Base-by-base conservation (phyloP, 1,140 invertebrate genomes). In the Scaptodrosophila lebanonensis region DNA sequence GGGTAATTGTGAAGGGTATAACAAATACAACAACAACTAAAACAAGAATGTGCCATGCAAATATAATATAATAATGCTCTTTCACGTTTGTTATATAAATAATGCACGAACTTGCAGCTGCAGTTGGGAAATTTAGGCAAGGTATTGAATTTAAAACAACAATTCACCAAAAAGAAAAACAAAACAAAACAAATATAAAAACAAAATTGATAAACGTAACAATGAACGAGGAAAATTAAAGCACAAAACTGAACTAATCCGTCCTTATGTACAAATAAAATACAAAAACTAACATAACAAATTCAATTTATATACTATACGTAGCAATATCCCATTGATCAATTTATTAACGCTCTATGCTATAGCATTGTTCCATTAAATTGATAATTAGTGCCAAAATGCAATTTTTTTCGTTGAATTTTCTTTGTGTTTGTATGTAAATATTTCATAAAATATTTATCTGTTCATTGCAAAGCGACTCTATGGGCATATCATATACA, bases 71-170 rank as follows among this genome's bases (percentile, higher is more conserved):
- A 56, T 54, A 30, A 54, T 70, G 54, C 44, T 75, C 43, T 75
- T 59, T 76, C 60, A 53, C 50, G 69, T 73, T 56, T 73, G 65
- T 20, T 66, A 45, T 6, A n/a, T 36, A 64, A 64, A 56, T 53
- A 42, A 45, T 51, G 39, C 44, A 52, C 65, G n/a, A 51, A 48
- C 59, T 48, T 44, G 59, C 66, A 85, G 83, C 83, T 85, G 83
- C 83, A 85, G 83, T 85, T 85, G 83, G 83, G 83, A 84, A 85
- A 85, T 54, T 79, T 85, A 43, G 83, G 83, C 66, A 85, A 85
- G 83, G 83, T 85, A 85, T 64, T 68, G 60, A 33, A 51, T 32
- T 25, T 22, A 18, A 39, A 15, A 33, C 22, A 54, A 27, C 9
- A 44, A 29, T 18, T 20, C 3, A 25, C 3, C 8, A 42, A 59